Percentiles rank a stretch among this genome's conserved stretches.
These are phyloP conservation scores for Cartodere bifasciata DNA, from an alignment of 2,888 invertebrate genomes.

Conservation along the genomic window DNA sequence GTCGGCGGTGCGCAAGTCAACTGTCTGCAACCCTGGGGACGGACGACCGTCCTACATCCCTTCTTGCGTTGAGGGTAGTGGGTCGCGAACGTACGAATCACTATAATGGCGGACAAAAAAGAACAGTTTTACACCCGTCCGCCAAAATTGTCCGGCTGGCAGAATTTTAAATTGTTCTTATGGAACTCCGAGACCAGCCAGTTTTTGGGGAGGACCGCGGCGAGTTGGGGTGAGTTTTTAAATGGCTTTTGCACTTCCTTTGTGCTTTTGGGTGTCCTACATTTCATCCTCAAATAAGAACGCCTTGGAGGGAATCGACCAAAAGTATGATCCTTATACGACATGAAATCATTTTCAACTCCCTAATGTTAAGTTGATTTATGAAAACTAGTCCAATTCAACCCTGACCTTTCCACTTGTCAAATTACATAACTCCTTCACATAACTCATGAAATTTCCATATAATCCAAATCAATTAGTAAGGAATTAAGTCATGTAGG, in stretches of 20 bases:
- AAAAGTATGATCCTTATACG: too few species aligned
- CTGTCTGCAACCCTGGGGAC: conserved; percentile 24
- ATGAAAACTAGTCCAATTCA: conserved; percentile 7
- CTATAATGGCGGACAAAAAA: conserved; percentile 68
- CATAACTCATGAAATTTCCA: too few species aligned
- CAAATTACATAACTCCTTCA: too few species aligned
- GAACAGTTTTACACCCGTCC: conserved; percentile 72
- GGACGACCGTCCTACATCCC: conserved; percentile 20
- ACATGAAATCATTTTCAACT: too few species aligned
- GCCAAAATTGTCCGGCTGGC: conserved; percentile 73
- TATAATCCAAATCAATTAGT: too few species aligned
- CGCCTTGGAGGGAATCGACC: too few species aligned
- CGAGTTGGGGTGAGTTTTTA: conserved; percentile 88
- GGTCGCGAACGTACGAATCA: conserved; percentile 12
- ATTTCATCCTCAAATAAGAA: too few species aligned
- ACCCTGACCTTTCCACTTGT: too few species aligned
- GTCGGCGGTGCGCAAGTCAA: conserved; percentile 24
- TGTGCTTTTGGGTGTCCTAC: too few species aligned
- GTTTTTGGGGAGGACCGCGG: conserved; percentile 81
- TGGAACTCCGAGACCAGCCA: conserved; percentile 89
- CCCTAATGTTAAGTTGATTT: too few species aligned
- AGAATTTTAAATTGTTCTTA: conserved; percentile 70
- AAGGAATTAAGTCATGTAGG: too few species aligned
- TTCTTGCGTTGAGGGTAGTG: conserved; percentile 25
- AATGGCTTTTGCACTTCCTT: too few species aligned